Conservation (phyloP, 1,140 invertebrate genomes). For the Drosophila sturtevanti region DNA sequence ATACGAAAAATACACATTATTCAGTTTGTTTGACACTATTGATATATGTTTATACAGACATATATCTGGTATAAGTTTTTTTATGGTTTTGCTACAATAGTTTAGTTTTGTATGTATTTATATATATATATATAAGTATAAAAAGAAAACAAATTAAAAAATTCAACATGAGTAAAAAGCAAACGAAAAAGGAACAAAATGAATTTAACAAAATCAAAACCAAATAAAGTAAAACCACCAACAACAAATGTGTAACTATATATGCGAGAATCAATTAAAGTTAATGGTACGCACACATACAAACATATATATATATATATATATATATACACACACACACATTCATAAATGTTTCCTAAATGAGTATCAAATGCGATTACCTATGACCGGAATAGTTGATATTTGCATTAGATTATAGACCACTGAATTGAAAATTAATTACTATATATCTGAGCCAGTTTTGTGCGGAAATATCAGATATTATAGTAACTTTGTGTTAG, state of each 20-base stretch:
- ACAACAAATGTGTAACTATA: constrained; percentile 42
- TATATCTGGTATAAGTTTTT: constrained; percentile 32
- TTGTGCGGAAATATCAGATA: no score
- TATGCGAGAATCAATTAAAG: constrained; percentile 40
- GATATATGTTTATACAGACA: constrained; percentile 25
- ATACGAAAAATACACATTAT: constrained; percentile 77
- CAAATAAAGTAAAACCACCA: constrained; percentile 49
- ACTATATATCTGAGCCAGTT: no score
- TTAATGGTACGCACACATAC: constrained; percentile 24
- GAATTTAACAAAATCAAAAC: constrained; percentile 29
- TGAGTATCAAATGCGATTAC: constrained; percentile 28
- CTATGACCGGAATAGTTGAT: constrained; percentile 9
- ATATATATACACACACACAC: constrained; percentile 22
- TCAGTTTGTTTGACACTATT: constrained; percentile 67
- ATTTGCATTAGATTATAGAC: background rate
- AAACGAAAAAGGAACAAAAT: constrained; percentile 47
- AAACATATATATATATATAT: constrained; percentile 20
- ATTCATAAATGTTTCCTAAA: constrained; percentile 32
- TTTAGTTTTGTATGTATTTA: constrained; percentile 39
- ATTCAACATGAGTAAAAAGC: constrained; percentile 48
- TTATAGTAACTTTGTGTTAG: background rate
- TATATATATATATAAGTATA: no score
- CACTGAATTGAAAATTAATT: no score
- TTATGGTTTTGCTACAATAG: constrained; percentile 43
- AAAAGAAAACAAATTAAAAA: constrained; percentile 19